phyloP scores from a whole-genome alignment of 2,797 vertebrate species.

The Malurus splendens region DNA sequence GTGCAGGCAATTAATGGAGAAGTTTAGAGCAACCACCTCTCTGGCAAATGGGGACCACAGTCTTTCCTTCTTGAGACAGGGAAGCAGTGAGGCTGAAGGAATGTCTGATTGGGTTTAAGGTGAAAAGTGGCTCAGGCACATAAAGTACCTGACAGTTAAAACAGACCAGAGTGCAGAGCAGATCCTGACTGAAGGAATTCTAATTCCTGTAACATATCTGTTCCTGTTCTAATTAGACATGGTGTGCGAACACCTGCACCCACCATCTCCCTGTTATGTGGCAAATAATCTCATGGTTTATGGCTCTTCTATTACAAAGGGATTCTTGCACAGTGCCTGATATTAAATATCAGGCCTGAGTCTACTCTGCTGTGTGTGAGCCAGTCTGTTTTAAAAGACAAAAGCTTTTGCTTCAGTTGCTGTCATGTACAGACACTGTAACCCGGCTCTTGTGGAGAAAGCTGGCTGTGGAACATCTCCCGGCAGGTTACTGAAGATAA shows the following conservation, averaged over 20 bases:
- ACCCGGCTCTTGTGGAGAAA: conserved; percentile 41
- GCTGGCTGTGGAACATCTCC: conserved; percentile 53
- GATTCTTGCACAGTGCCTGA: not conserved
- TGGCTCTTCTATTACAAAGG: not conserved
- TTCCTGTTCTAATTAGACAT: not conserved
- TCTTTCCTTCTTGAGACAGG: not conserved
- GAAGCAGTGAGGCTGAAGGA: not conserved
- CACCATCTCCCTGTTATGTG: not conserved
- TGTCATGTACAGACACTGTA: conserved; percentile 27
- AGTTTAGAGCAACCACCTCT: not conserved
- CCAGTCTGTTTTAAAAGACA: conserved; percentile 39
- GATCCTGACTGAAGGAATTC: not conserved
- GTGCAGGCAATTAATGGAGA: not conserved
- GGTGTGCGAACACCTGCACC: not conserved
- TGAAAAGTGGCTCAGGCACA: not conserved
- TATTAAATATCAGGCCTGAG: not conserved
- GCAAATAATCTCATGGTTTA: not conserved
- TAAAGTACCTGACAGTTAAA: not conserved
- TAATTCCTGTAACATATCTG: not conserved
- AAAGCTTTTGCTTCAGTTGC: conserved; percentile 40
- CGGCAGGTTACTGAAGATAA: conserved; percentile 46
- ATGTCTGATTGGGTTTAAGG: not conserved
- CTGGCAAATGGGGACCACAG: not conserved
- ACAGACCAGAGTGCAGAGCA: not conserved
- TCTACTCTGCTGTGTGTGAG: conserved; percentile 5